Evolutionary conservation across 2,888 invertebrate species (phyloP).

Genomic region (Augochlorella aurata): DNA sequence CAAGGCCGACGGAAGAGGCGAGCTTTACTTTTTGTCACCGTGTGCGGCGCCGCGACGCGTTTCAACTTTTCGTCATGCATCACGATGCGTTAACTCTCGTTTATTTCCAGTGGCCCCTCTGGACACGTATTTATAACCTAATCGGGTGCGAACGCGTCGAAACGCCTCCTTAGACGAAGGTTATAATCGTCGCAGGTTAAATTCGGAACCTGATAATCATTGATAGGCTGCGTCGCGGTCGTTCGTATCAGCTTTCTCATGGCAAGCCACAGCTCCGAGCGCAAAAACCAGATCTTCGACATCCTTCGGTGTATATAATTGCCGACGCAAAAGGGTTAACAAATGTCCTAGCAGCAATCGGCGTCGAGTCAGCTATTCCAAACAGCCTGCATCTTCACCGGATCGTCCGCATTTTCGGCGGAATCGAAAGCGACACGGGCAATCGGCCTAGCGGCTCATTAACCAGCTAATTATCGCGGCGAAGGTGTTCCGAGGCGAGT

Average conservation of each 20-base stretch:
- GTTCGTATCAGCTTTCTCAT: not conserved
- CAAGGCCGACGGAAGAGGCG: conserved; percentile 31
- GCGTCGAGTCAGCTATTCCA: not conserved
- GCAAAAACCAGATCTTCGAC: no score
- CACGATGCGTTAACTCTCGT: conserved; percentile 66
- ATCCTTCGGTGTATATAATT: not conserved
- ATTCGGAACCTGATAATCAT: conserved; percentile 7
- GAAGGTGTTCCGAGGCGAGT: conserved; percentile 10
- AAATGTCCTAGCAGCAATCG: not conserved
- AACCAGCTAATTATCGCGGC: conserved; percentile 35
- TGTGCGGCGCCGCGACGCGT: conserved; percentile 72
- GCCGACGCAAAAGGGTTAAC: not conserved
- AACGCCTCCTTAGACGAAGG: conserved; percentile 10
- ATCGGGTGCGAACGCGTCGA: conserved; percentile 58
- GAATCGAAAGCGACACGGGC: not conserved
- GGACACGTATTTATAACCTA: conserved; percentile 64
- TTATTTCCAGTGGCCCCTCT: conserved; percentile 57
- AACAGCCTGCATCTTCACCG: not conserved
- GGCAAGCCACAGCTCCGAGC: no score
- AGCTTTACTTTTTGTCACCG: conserved; percentile 71
- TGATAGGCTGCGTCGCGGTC: not conserved
- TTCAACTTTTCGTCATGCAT: conserved; percentile 68
- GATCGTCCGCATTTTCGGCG: not conserved
- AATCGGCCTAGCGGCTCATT: conserved; percentile 14
- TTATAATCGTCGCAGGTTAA: conserved; percentile 38